Percentiles rank a stretch among this genome's conserved stretches.
These are phyloP conservation scores for Pitta sordida DNA, from an alignment of 2,113 vertebrate species.

Conservation along the genomic window DNA sequence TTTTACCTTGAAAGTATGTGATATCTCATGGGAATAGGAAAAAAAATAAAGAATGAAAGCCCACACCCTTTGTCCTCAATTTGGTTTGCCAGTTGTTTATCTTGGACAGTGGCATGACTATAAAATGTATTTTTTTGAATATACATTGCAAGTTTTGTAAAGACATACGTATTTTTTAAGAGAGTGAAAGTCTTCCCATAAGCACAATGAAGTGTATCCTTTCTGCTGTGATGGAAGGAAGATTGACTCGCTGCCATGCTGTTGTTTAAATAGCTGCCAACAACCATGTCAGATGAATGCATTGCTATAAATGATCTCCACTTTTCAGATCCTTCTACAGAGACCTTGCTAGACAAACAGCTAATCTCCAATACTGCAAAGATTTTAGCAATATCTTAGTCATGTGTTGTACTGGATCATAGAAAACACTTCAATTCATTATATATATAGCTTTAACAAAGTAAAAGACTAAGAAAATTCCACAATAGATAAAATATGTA, in stretches of 20 bases:
- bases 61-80: neutral
- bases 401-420: neutral
- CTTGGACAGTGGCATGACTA: neutral
- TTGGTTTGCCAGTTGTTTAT: neutral
- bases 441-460: neutral
- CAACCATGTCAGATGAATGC: neutral
- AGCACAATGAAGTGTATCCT: neutral
- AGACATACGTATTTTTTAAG: neutral
- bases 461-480: neutral
- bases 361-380: neutral
- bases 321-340: neutral
- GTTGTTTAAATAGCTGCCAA: constrained; percentile 8
- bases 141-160: neutral
- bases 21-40: neutral
- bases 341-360: neutral
- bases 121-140: neutral
- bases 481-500: neutral
- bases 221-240: neutral
- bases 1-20: neutral
- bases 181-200: neutral
- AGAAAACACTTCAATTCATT: neutral
- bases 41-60: neutral
- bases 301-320: neutral
- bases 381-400: neutral
- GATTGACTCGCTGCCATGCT: neutral